Evolutionary conservation across 2,797 vertebrate species (phyloP).

Genomic region (Lophotriccus pileatus): DNA sequence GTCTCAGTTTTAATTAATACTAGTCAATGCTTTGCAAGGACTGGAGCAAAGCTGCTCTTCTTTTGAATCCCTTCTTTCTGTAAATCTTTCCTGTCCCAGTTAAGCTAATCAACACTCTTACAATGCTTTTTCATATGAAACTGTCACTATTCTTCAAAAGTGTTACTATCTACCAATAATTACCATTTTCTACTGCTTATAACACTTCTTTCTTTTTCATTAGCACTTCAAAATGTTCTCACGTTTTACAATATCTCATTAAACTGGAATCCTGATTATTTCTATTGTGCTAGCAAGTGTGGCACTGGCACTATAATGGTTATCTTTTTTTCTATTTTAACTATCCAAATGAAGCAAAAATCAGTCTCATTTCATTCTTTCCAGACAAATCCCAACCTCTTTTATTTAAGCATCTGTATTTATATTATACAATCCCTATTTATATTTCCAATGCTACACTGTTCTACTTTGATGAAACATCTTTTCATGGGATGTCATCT

Average conservation of each 20-base stretch:
- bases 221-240: conserved; percentile 32
- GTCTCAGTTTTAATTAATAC: conserved; percentile 12
- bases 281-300: conserved; percentile 25
- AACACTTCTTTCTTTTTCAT: conserved; percentile 14
- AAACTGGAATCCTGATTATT: conserved; percentile 47
- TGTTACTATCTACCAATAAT: conserved; percentile 19
- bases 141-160: conserved; percentile 1
- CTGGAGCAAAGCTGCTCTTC: neutral
- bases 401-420: conserved; percentile 4
- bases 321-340: neutral
- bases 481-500: neutral
- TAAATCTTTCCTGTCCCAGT: neutral
- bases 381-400: neutral
- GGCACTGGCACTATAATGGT: neutral
- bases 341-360: conserved; percentile 35
- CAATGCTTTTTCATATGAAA: conserved; percentile 4
- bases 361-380: neutral
- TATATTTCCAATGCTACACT: neutral
- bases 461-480: neutral
- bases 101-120: conserved; percentile 20
- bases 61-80: neutral
- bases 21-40: neutral
- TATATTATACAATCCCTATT: neutral
- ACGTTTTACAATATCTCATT: conserved; percentile 9
- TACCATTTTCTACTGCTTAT: neutral